phyloP scores from a whole-genome alignment of 2,888 invertebrate genomes.

The Galeopsomyia nigrocyanea region DNA sequence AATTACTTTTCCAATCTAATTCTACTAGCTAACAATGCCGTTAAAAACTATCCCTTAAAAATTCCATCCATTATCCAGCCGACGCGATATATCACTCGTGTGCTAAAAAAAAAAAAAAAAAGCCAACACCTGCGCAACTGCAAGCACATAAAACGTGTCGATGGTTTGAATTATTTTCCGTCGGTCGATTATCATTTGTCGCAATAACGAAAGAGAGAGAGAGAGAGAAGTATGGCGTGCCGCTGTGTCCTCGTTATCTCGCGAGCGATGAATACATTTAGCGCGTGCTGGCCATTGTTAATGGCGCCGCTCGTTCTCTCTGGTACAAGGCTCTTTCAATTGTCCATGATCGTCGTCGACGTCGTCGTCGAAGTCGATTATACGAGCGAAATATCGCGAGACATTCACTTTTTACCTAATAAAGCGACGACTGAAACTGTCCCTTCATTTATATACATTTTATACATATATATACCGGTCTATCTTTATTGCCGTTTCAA shows the following conservation, averaged over 20 bases:
- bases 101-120: no score
- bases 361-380: not conserved
- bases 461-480: no score
- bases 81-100: no score
- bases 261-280: conserved; percentile 12
- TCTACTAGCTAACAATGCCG: no score
- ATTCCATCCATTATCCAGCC: no score
- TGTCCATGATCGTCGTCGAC: conserved; percentile 16
- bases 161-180: no score
- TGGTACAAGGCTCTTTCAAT: conserved; percentile 24
- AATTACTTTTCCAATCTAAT: no score
- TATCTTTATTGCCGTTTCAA: no score
- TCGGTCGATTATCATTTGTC: conserved; percentile 30
- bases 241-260: conserved; percentile 21
- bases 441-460: no score
- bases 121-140: no score
- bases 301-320: not conserved
- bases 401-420: conserved; percentile 44
- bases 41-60: no score
- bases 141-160: no score
- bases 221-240: not conserved
- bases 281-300: not conserved
- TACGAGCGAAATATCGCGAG: not conserved
- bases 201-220: conserved; percentile 5
- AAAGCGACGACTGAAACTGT: conserved; percentile 9